Evolutionary conservation across 53 echinoderm and acorn worm species (phyloP).

Genomic region (Holothuria leucospilota): DNA sequence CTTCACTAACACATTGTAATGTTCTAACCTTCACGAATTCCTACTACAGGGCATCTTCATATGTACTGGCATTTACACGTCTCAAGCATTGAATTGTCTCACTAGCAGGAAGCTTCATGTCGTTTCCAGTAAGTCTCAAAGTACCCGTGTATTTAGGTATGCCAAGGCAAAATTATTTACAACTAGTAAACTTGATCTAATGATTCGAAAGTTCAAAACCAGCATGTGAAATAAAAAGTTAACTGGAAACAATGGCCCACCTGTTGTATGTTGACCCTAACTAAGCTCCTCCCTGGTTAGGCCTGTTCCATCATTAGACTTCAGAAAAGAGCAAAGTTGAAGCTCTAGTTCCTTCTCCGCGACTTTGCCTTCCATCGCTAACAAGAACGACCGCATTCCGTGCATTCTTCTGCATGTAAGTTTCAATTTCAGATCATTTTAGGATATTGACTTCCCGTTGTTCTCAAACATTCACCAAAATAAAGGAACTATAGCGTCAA

Average conservation of each 20-base stretch:
- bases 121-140: no score
- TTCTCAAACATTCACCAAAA: not conserved
- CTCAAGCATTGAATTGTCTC: no score
- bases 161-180: no score
- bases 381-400: constrained; percentile 18
- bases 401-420: constrained; percentile 3
- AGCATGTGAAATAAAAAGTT: constrained; percentile 28
- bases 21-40: no score
- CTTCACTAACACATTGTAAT: no score
- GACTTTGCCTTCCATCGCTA: constrained; percentile 13
- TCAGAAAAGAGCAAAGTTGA: constrained; percentile 1
- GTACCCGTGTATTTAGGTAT: no score
- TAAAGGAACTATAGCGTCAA: no score
- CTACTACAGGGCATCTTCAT: no score
- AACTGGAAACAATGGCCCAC: constrained; percentile 42
- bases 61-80: no score
- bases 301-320: not conserved
- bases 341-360: not conserved
- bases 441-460: constrained; percentile 34
- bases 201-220: constrained; percentile 38
- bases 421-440: constrained; percentile 34
- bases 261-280: constrained; percentile 17
- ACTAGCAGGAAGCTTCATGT: no score
- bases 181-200: constrained; percentile 5
- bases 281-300: not conserved